Percentiles rank a stretch among this genome's conserved stretches.
Evolutionary conservation across 2,888 invertebrate species (phyloP).

Genomic region (Torymus tubicola): DNA sequence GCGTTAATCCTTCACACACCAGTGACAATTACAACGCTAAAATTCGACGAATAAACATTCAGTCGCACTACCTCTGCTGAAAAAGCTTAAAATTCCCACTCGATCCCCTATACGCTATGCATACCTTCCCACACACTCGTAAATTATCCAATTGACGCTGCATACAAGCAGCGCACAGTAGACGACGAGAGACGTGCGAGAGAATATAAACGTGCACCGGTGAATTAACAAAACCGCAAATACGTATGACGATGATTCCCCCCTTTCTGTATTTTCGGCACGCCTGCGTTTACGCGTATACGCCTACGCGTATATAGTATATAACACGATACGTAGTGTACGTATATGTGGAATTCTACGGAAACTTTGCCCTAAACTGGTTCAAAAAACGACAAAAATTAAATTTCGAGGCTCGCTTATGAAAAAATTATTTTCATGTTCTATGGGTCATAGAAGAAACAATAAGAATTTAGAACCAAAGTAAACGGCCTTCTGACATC

Average conservation of each 20-base stretch:
- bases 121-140: background rate
- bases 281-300: slow-evolving; percentile 30
- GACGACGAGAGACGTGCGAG: background rate
- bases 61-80: background rate
- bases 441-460: no score
- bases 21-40: no score
- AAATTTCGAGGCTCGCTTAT: no score
- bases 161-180: background rate
- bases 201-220: slow-evolving; percentile 44
- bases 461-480: no score
- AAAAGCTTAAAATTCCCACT: slow-evolving; percentile 12
- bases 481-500: no score
- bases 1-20: no score
- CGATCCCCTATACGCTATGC: background rate
- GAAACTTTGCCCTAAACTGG: no score
- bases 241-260: slow-evolving; percentile 61
- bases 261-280: slow-evolving; percentile 61
- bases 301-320: no score
- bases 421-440: no score
- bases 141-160: slow-evolving; percentile 47
- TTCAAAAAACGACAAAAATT: no score
- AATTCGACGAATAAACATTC: slow-evolving; percentile 20
- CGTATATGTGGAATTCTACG: no score
- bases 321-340: no score
- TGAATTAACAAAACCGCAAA: slow-evolving; percentile 65